Conservation (phyloP, 2,113 vertebrate genomes). For the Myotis yumanensis region DNA sequence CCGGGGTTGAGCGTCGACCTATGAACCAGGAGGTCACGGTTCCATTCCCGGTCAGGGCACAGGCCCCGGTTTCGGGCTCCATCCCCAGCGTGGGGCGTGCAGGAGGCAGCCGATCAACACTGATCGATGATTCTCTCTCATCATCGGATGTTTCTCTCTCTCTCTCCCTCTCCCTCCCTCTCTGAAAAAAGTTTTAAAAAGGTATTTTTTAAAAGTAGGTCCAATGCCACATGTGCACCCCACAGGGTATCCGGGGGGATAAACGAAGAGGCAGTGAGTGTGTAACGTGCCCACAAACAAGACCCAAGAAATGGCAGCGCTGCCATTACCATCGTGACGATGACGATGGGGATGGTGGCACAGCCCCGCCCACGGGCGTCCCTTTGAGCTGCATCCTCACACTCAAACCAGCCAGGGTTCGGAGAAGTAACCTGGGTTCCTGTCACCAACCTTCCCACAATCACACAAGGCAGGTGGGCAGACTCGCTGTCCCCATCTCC, state of each 20-base stretch:
- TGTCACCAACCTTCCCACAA: neutral
- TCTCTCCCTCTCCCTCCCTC: neutral
- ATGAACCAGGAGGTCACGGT: neutral
- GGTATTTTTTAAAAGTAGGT: neutral
- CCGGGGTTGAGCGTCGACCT: no score
- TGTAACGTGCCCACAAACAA: neutral
- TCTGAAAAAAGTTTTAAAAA: neutral
- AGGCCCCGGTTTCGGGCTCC: no score
- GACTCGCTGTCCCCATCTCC: rapidly evolving
- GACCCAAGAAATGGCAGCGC: neutral
- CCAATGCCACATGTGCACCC: no score
- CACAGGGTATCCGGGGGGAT: neutral
- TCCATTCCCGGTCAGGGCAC: neutral
- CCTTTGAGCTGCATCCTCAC: neutral
- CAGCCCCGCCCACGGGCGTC: neutral
- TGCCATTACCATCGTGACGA: rapidly evolving
- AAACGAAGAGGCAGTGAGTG: neutral
- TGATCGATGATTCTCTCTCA: no score
- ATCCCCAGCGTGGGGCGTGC: no score
- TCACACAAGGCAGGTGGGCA: rapidly evolving
- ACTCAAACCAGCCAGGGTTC: neutral
- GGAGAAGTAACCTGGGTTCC: neutral
- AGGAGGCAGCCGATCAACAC: no score
- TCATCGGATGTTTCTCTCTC: neutral
- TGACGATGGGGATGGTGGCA: rapidly evolving